Evolutionary conservation across 2,113 vertebrate genomes (phyloP).

Genomic region (Corythornis cristatus): DNA sequence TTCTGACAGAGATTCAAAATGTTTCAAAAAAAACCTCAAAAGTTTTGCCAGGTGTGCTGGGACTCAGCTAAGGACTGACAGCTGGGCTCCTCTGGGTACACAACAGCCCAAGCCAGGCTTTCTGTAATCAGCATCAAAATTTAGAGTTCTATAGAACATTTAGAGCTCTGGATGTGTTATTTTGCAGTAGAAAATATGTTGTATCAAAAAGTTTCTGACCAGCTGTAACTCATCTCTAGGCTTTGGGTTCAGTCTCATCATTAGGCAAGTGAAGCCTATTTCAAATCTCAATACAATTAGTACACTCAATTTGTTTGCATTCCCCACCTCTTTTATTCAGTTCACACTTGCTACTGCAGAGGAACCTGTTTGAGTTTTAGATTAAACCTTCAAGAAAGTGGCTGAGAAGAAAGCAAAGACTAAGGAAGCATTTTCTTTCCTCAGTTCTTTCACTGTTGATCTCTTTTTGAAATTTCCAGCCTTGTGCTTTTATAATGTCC

Average conservation of each 20-base stretch:
- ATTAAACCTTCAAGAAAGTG: not conserved
- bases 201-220: conserved; percentile 6
- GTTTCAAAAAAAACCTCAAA: not conserved
- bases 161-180: not conserved
- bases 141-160: not conserved
- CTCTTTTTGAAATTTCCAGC: conserved; percentile 30
- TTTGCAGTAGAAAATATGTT: not conserved
- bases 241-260: conserved; percentile 1
- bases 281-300: not conserved
- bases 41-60: not conserved
- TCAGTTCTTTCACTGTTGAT: not conserved
- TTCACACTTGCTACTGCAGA: not conserved
- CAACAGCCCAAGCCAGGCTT: not conserved
- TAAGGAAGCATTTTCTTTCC: not conserved
- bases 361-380: not conserved
- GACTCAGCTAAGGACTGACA: not conserved
- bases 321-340: not conserved
- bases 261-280: conserved; percentile 13
- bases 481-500: conserved; percentile 39
- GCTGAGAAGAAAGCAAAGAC: conserved; percentile 9
- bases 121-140: not conserved
- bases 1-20: not conserved
- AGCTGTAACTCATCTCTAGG: conserved; percentile 21
- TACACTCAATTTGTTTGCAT: not conserved
- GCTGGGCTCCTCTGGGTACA: not conserved